Conservation (phyloP, 2,888 invertebrate species). For the Nephrotoma appendiculata region DNA sequence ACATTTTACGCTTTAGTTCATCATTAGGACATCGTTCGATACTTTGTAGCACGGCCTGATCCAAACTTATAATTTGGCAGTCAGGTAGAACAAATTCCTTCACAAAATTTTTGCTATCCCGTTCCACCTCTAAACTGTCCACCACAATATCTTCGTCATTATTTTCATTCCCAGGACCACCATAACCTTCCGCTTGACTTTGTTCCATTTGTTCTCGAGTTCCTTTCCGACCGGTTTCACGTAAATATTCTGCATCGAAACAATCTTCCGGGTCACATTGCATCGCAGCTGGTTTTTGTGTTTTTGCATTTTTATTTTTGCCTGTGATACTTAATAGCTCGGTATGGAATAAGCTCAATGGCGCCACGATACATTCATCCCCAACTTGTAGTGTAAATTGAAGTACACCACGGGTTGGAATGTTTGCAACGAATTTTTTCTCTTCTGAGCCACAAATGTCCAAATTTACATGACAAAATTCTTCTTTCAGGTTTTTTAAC, state of each 20-base stretch:
- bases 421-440: constrained; percentile 59
- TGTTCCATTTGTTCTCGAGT: constrained; percentile 34
- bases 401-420: constrained; percentile 46
- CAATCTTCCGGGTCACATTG: constrained; percentile 79
- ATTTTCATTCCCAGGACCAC: constrained; percentile 32
- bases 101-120: constrained; percentile 34
- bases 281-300: constrained; percentile 52
- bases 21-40: constrained; percentile 81
- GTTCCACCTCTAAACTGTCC: constrained; percentile 40
- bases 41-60: constrained; percentile 81
- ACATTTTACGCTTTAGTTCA: constrained; percentile 87
- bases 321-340: constrained; percentile 78
- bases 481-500: constrained; percentile 72
- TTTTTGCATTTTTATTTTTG: constrained; percentile 47
- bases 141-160: constrained; percentile 61
- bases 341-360: constrained; percentile 74
- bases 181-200: constrained; percentile 32
- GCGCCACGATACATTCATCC: constrained; percentile 86
- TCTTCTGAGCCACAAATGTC: constrained; percentile 81
- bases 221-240: constrained; percentile 64
- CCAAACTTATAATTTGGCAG: constrained; percentile 71
- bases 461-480: constrained; percentile 80
- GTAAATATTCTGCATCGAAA: constrained; percentile 80
- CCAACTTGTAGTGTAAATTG: constrained; percentile 67
- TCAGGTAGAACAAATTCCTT: constrained; percentile 56